These are phyloP conservation scores for Nothobranchius kuhntae DNA, from an alignment of 2,113 vertebrate genomes.

Conservation along the genomic window DNA sequence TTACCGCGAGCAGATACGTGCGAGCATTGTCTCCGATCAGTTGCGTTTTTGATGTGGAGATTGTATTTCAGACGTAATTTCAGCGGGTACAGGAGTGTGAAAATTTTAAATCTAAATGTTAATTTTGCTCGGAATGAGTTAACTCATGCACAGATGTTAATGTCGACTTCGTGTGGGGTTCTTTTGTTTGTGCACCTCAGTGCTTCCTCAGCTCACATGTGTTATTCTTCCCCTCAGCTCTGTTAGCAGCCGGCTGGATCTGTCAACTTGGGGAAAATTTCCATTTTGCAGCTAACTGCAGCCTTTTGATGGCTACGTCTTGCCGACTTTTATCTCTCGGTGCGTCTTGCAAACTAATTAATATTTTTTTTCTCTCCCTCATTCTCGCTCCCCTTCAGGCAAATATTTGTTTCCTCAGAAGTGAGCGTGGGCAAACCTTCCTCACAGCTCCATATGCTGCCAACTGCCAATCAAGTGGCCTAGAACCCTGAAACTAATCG, in stretches of 20 bases:
- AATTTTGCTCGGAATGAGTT: slow-evolving; percentile 89
- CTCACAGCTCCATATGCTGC: slow-evolving; percentile 90
- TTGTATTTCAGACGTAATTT: slow-evolving; percentile 91
- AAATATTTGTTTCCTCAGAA: slow-evolving; percentile 98
- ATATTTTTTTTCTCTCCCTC: slow-evolving; percentile 85
- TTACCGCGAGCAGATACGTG: slow-evolving; percentile 30
- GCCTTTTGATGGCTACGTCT: slow-evolving; percentile 93
- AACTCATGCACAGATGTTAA: slow-evolving; percentile 91
- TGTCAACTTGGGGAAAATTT: slow-evolving; percentile 96
- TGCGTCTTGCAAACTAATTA: slow-evolving; percentile 96
- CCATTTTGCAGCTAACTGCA: slow-evolving; percentile 89
- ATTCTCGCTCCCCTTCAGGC: slow-evolving; percentile 83
- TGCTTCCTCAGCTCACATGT: slow-evolving; percentile 50
- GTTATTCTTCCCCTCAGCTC: slow-evolving; percentile 82
- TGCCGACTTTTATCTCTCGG: slow-evolving; percentile 91
- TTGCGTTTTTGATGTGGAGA: slow-evolving; percentile 69
- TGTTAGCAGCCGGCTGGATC: slow-evolving; percentile 84
- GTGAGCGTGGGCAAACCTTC: slow-evolving; percentile 93
- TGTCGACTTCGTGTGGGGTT: slow-evolving; percentile 73
- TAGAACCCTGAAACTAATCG: slow-evolving; percentile 83
- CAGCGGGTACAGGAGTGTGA: slow-evolving; percentile 83
- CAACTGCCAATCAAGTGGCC: slow-evolving; percentile 90
- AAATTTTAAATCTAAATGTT: slow-evolving; percentile 88
- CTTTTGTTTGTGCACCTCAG: slow-evolving; percentile 59
- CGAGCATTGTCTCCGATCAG: slow-evolving; percentile 16